phyloP scores from a whole-genome alignment of 2,888 invertebrate species.

The Opisthograptis luteolata region DNA sequence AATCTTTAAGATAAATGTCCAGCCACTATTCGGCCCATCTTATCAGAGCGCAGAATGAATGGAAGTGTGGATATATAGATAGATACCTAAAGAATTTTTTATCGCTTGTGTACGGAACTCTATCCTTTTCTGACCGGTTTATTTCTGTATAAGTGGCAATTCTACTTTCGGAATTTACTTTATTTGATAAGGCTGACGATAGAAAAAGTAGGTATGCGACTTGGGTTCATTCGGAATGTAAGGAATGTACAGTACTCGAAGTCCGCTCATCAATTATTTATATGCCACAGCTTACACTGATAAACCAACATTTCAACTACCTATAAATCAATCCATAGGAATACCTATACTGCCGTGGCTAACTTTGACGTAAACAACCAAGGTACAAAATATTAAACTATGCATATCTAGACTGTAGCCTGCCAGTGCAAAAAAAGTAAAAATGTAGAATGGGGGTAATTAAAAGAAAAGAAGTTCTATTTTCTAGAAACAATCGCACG shows the following conservation, averaged over 20 bases:
- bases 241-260: conserved; percentile 24
- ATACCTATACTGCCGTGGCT: conserved; percentile 22
- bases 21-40: conserved; percentile 81
- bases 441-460: conserved; percentile 42
- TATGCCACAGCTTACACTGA: conserved; percentile 28
- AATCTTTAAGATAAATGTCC: conserved; percentile 83
- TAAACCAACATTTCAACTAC: conserved; percentile 32
- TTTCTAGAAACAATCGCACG: conserved; percentile 59
- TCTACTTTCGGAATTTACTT: conserved; percentile 45
- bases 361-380: conserved; percentile 22
- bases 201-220: conserved; percentile 24
- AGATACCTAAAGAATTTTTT: conserved; percentile 60
- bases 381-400: background rate
- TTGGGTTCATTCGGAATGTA: conserved; percentile 26
- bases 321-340: conserved; percentile 27
- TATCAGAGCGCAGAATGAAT: conserved; percentile 78
- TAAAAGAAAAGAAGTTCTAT: conserved; percentile 48
- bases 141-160: conserved; percentile 47
- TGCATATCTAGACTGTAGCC: background rate
- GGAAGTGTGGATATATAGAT: conserved; percentile 65
- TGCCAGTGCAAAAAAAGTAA: conserved; percentile 1
- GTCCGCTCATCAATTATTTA: conserved; percentile 34
- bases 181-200: conserved; percentile 30
- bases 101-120: conserved; percentile 52
- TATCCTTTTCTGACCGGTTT: conserved; percentile 52